Evolutionary conservation across 2,888 invertebrate genomes (phyloP).

Genomic region (Linnaemya vulpina): DNA sequence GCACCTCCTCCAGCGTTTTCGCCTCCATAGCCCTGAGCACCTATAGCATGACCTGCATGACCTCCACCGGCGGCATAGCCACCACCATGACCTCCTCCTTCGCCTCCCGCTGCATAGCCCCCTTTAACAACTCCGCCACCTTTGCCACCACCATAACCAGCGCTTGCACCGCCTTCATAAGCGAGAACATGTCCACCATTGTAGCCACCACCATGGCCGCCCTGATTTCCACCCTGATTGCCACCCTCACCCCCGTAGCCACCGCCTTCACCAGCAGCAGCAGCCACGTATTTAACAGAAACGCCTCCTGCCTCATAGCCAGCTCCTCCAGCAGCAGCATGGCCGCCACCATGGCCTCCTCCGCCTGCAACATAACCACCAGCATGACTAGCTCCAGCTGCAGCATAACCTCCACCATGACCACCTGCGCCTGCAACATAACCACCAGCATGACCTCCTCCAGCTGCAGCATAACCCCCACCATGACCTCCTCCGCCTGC

Average conservation of each 20-base stretch:
- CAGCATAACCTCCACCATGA: neutral
- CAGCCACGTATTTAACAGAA: neutral
- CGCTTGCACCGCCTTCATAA: constrained; percentile 21
- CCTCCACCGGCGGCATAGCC: neutral
- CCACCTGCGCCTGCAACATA: constrained; percentile 17
- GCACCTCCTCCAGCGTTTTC: constrained; percentile 7
- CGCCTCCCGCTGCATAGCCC: constrained; percentile 2
- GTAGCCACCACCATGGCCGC: neutral
- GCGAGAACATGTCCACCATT: neutral
- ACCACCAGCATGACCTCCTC: constrained; percentile 11
- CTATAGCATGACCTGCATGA: neutral
- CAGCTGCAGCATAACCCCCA: neutral
- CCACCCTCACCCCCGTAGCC: neutral
- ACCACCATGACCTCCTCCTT: constrained; percentile 20
- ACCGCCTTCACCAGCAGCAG: neutral
- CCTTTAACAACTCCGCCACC: constrained; percentile 1
- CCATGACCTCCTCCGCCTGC: constrained; percentile 3
- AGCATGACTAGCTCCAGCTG: neutral
- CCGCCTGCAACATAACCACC: neutral
- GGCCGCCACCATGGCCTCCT: neutral
- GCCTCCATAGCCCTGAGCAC: constrained; percentile 8
- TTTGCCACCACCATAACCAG: constrained; percentile 9
- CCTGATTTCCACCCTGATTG: neutral
- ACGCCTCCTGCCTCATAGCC: constrained; percentile 22
- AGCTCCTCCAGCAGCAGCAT: constrained; percentile 24